Evolutionary conservation across 2,888 invertebrate genomes (phyloP).

Genomic region (Ornithoptera alexandrae): DNA sequence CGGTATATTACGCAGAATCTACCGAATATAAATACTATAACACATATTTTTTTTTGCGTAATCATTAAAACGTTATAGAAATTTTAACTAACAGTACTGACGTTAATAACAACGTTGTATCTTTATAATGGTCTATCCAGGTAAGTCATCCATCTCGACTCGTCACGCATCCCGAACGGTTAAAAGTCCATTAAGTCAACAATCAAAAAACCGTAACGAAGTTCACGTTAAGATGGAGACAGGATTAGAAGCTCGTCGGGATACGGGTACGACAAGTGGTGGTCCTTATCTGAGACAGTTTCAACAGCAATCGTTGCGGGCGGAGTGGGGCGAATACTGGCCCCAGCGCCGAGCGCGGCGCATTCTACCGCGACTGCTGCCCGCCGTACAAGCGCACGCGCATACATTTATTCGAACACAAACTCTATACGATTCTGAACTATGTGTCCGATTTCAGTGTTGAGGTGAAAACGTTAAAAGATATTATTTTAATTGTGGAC

Average conservation of each 20-base stretch:
- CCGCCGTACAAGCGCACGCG: slow-evolving; percentile 63
- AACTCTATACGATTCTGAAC: slow-evolving; percentile 48
- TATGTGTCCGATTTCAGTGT: slow-evolving; percentile 66
- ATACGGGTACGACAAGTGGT: slow-evolving; percentile 48
- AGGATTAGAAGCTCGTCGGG: slow-evolving; percentile 69
- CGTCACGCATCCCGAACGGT: neutral
- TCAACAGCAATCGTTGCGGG: slow-evolving; percentile 59
- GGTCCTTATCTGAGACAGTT: slow-evolving; percentile 70
- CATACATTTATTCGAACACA: slow-evolving; percentile 50
- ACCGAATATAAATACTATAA: no score
- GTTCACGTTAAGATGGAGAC: slow-evolving; percentile 56
- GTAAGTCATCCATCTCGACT: neutral
- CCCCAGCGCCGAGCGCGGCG: slow-evolving; percentile 48
- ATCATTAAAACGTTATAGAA: no score
- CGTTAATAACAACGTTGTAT: neutral
- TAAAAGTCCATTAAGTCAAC: slow-evolving; percentile 23
- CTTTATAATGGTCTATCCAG: slow-evolving; percentile 1
- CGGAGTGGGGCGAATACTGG: slow-evolving; percentile 47
- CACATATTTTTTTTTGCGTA: no score
- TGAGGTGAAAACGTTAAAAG: slow-evolving; percentile 59
- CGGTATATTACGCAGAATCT: no score
- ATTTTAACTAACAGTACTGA: neutral
- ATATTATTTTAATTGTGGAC: slow-evolving; percentile 32
- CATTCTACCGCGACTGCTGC: slow-evolving; percentile 56
- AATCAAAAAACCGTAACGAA: slow-evolving; percentile 53